Conservation (phyloP, 1,140 invertebrate genomes). For the Aphelinus certus region DNA sequence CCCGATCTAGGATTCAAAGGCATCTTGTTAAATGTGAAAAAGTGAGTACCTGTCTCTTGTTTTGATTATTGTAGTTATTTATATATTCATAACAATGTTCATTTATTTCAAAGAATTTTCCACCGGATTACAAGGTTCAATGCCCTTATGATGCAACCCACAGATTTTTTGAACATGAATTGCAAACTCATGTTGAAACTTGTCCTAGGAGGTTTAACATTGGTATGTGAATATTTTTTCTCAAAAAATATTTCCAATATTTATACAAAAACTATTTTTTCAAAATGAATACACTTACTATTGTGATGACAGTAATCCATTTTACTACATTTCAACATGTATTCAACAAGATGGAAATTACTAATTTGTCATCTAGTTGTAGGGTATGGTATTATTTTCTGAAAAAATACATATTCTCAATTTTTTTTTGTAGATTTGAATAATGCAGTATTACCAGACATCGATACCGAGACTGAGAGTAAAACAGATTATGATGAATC, state of each 20-base stretch:
- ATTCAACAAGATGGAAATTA: too few species aligned
- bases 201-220: constrained; percentile 44
- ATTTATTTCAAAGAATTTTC: constrained; percentile 52
- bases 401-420: too few species aligned
- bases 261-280: too few species aligned
- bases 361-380: too few species aligned
- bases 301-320: too few species aligned
- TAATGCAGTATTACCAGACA: not conserved
- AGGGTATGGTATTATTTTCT: too few species aligned
- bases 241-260: not conserved
- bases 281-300: too few species aligned
- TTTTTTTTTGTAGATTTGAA: not conserved
- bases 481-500: constrained; percentile 36
- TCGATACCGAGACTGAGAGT: not conserved
- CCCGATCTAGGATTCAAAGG: constrained; percentile 49
- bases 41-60: constrained; percentile 44
- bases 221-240: not conserved
- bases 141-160: constrained; percentile 60
- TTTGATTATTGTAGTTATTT: constrained; percentile 8
- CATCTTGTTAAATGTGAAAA: constrained; percentile 61
- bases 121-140: constrained; percentile 50
- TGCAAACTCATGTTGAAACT: constrained; percentile 48
- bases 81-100: constrained; percentile 28
- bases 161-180: constrained; percentile 49
- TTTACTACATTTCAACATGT: too few species aligned